Percentiles rank a stretch among this genome's conserved stretches.
phyloP scores from a whole-genome alignment of 2,797 vertebrate species.

The Busarellus nigricollis region DNA sequence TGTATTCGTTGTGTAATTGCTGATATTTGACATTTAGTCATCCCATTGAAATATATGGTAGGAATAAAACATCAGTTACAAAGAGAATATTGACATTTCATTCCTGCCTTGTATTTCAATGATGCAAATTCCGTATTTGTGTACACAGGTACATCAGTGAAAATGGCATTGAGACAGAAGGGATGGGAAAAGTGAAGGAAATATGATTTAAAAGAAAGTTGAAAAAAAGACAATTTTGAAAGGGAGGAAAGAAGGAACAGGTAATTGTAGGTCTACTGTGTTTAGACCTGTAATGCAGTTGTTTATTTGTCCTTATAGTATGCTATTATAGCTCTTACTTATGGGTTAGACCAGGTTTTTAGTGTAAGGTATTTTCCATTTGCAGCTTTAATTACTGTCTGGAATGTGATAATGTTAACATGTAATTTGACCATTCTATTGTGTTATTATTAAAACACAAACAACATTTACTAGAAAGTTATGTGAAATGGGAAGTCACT shows the following conservation, averaged over 20 bases:
- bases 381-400: background rate
- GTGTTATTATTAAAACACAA: background rate
- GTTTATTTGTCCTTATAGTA: background rate
- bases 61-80: background rate
- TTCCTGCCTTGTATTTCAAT: background rate
- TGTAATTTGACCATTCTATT: background rate
- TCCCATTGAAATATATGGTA: conserved; percentile 27
- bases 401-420: background rate
- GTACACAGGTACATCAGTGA: background rate
- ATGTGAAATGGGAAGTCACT: background rate
- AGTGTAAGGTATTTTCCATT: background rate
- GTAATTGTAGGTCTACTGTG: background rate
- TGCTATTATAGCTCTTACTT: background rate
- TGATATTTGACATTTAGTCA: conserved; percentile 38
- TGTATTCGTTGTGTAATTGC: conserved; percentile 29
- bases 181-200: background rate
- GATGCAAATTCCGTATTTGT: background rate
- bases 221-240: background rate
- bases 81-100: conserved; percentile 32
- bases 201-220: background rate
- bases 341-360: background rate
- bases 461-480: background rate
- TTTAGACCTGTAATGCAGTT: background rate
- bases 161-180: background rate
- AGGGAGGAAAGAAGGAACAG: background rate